Conservation (phyloP, 2,888 invertebrate genomes). For the Erebia palarica region DNA sequence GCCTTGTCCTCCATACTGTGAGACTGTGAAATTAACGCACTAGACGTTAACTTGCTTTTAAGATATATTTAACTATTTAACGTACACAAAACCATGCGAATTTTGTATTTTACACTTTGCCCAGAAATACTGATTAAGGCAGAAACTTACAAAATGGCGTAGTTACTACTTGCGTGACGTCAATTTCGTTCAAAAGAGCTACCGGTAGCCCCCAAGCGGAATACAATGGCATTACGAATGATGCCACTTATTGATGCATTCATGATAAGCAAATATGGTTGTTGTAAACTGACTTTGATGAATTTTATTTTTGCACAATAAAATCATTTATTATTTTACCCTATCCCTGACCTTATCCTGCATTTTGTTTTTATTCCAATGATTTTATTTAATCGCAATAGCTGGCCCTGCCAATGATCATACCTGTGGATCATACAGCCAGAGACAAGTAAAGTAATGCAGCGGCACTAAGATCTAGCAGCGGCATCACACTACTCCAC, state of each 20-base stretch:
- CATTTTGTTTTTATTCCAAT: no score
- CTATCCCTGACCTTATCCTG: no score
- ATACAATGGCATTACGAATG: conserved; percentile 56
- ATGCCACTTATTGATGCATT: conserved; percentile 63
- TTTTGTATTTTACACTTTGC: conserved; percentile 80
- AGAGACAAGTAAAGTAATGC: no score
- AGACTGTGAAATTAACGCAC: conserved; percentile 78
- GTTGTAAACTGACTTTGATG: not conserved
- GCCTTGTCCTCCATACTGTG: conserved; percentile 95
- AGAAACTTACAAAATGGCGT: conserved; percentile 87
- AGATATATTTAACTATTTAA: conserved; percentile 73
- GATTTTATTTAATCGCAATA: no score
- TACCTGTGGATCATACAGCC: no score
- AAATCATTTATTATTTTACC: no score
- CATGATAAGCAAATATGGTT: conserved; percentile 34
- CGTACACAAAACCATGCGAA: conserved; percentile 85
- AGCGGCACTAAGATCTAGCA: no score
- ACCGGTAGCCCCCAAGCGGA: conserved; percentile 63
- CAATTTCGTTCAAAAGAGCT: conserved; percentile 73
- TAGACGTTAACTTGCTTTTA: conserved; percentile 75
- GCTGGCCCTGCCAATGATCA: no score
- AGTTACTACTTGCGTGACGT: conserved; percentile 83
- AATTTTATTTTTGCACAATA: no score
- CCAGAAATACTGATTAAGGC: conserved; percentile 83
- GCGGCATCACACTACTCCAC: no score